These are phyloP conservation scores for Boleophthalmus pectinirostris DNA, from an alignment of 2,113 vertebrate species.

Conservation along the genomic window DNA sequence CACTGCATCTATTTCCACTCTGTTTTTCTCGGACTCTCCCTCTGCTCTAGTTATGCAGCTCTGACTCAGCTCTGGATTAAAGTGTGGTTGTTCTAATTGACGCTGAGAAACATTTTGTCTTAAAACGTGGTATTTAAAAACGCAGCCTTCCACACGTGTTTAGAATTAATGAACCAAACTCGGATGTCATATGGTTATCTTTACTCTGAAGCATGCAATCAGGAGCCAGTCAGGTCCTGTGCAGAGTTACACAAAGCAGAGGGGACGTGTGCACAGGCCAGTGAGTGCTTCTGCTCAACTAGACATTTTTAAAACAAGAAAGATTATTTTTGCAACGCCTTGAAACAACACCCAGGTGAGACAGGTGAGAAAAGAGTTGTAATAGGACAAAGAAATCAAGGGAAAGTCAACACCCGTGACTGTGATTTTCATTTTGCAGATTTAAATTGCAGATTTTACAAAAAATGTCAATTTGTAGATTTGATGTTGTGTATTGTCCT, in stretches of 20 bases:
- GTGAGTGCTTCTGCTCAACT: slow-evolving; percentile 54
- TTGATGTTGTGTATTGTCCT: background rate
- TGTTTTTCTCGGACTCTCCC: slow-evolving; percentile 46
- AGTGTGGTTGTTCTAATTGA: slow-evolving; percentile 54
- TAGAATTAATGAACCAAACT: slow-evolving; percentile 73
- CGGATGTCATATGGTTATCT: slow-evolving; percentile 80
- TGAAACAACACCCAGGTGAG: slow-evolving; percentile 51
- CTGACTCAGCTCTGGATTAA: slow-evolving; percentile 56
- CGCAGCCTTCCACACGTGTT: slow-evolving; percentile 65
- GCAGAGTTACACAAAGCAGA: slow-evolving; percentile 68
- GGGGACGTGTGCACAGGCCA: slow-evolving; percentile 25
- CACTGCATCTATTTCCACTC: slow-evolving; percentile 20
- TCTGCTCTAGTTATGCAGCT: slow-evolving; percentile 22
- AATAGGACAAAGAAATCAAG: background rate
- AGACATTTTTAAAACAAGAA: slow-evolving; percentile 52
- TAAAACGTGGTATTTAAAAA: slow-evolving; percentile 40
- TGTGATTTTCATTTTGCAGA: background rate
- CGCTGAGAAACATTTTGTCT: slow-evolving; percentile 48
- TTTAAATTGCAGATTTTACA: background rate
- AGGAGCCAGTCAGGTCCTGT: slow-evolving; percentile 67
- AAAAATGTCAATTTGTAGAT: background rate
- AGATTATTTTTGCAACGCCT: slow-evolving; percentile 65
- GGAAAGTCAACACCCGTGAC: background rate
- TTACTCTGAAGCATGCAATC: slow-evolving; percentile 75
- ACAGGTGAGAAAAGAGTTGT: slow-evolving; percentile 60